These are phyloP conservation scores for Panopea generosa DNA, from an alignment of 2,888 invertebrate genomes.

Conservation along the genomic window DNA sequence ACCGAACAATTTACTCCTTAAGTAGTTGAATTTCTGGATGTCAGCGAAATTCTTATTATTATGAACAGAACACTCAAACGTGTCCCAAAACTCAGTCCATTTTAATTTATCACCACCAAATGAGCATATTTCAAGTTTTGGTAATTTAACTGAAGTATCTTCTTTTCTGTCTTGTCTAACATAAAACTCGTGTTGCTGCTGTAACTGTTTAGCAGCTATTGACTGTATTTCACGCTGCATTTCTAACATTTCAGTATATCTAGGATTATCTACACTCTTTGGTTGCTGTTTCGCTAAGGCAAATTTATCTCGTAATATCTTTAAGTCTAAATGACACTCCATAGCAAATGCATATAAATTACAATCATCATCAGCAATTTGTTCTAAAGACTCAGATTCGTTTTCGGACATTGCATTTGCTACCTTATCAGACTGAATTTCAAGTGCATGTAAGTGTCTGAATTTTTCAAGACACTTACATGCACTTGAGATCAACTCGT, in stretches of 20 bases:
- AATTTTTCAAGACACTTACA: no score
- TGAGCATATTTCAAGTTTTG: conserved; percentile 9
- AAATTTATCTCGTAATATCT: neutral
- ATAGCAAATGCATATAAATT: neutral
- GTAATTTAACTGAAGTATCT: conserved; percentile 5
- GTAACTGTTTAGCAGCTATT: neutral
- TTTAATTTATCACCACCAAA: conserved; percentile 20
- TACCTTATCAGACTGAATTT: conserved; percentile 9
- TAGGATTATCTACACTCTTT: no score
- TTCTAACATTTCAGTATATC: neutral
- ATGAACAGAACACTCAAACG: conserved; percentile 9
- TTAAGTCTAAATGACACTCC: neutral
- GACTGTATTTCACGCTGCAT: neutral
- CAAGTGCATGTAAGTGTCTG: neutral
- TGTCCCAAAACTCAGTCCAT: conserved; percentile 27
- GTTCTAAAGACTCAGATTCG: conserved; percentile 1
- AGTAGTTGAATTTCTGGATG: conserved; percentile 18
- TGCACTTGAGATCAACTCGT: no score
- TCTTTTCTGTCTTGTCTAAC: neutral
- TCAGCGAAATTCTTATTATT: conserved; percentile 8
- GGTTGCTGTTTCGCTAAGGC: no score
- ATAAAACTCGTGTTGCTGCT: neutral
- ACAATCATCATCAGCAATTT: conserved; percentile 10
- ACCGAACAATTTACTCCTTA: conserved; percentile 31
- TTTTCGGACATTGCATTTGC: neutral